Conservation (phyloP, 2,113 vertebrate genomes). For the Macquaria australasica region DNA sequence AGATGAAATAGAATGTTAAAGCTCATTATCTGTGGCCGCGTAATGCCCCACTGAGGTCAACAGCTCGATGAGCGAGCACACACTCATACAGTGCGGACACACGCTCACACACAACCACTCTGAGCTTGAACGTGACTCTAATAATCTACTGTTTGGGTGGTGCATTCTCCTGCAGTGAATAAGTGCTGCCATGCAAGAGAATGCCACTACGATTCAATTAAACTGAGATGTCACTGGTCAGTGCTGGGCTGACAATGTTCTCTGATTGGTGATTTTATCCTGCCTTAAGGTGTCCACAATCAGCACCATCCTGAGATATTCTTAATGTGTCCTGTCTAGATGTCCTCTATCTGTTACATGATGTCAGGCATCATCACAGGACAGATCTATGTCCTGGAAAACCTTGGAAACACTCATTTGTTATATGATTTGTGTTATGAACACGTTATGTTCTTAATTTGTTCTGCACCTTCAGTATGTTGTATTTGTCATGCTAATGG, state of each 20-base stretch:
- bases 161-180: conserved; percentile 42
- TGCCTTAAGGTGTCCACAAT: conserved; percentile 24
- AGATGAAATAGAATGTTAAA: conserved; percentile 79
- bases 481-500: conserved; percentile 59
- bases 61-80: conserved; percentile 56
- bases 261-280: conserved; percentile 55
- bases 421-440: neutral
- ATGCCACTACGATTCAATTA: conserved; percentile 55
- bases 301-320: conserved; percentile 22
- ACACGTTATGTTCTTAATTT: conserved; percentile 24
- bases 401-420: conserved; percentile 1
- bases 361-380: conserved; percentile 12
- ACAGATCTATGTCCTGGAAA: conserved; percentile 2
- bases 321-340: conserved; percentile 28
- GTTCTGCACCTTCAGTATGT: conserved; percentile 27
- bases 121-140: conserved; percentile 44
- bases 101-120: conserved; percentile 16
- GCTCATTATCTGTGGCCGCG: conserved; percentile 78
- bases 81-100: conserved; percentile 28
- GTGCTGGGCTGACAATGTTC: conserved; percentile 1
- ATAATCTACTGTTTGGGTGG: conserved; percentile 43
- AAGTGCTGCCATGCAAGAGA: conserved; percentile 43
- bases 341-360: conserved; percentile 16
- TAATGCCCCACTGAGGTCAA: conserved; percentile 75
- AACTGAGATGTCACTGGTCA: conserved; percentile 41